Percentiles rank a stretch among this genome's conserved stretches.
Evolutionary conservation across 1,140 invertebrate species (phyloP).

Genomic region (Trichonephila inaurata): DNA sequence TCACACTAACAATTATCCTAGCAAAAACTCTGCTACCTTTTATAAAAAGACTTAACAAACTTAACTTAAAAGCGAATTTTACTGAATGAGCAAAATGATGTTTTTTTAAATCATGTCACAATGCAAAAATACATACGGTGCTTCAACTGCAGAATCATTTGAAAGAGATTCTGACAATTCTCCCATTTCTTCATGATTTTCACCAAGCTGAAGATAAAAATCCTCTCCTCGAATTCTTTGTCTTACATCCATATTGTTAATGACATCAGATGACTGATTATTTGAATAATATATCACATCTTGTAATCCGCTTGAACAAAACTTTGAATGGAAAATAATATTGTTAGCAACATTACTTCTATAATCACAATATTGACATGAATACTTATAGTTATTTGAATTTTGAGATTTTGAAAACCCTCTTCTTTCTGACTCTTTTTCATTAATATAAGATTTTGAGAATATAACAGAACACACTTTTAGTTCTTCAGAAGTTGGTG

Average conservation of each 20-base stretch:
- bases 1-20: too few relatives aligned
- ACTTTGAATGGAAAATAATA: neutral
- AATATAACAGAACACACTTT: neutral
- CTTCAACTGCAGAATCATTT: neutral
- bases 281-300: neutral
- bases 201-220: neutral
- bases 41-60: neutral
- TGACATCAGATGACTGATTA: neutral
- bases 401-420: neutral
- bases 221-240: constrained; percentile 27
- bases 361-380: constrained; percentile 2
- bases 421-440: neutral
- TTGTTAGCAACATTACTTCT: neutral
- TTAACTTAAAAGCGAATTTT: neutral
- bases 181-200: neutral
- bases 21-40: neutral
- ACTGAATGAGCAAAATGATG: neutral
- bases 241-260: constrained; percentile 13
- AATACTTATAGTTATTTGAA: neutral
- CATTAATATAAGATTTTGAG: neutral
- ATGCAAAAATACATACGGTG: neutral
- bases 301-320: too few relatives aligned
- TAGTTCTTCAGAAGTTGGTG: neutral
- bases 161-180: neutral
- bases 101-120: neutral